Evolutionary conservation across 2,888 invertebrate genomes (phyloP).

Genomic region (Sisyra nigra): DNA sequence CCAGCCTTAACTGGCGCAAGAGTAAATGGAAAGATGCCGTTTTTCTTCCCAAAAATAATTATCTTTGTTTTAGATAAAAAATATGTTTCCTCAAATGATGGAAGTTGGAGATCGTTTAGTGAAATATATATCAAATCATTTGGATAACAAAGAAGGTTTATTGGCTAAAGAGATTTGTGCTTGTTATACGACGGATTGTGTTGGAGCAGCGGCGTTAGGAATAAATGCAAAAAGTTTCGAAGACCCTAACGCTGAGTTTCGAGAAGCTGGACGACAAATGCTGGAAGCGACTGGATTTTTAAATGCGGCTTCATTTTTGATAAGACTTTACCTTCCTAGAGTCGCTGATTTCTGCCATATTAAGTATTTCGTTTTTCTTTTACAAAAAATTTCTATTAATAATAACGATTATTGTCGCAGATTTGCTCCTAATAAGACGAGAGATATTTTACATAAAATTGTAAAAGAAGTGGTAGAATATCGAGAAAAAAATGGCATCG

Average conservation of each 20-base stretch:
- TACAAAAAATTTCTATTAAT: too few species aligned
- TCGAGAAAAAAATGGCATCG: conserved; percentile 19
- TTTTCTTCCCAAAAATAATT: neutral
- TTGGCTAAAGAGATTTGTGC: conserved; percentile 22
- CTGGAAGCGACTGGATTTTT: neutral
- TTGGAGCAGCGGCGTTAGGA: conserved; percentile 24
- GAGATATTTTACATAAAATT: conserved; percentile 18
- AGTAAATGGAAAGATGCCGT: neutral
- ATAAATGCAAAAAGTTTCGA: conserved; percentile 21
- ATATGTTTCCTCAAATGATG: conserved; percentile 27
- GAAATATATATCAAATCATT: conserved; percentile 19
- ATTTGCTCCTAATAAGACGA: conserved; percentile 13
- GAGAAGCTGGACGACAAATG: conserved; percentile 1
- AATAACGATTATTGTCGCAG: too few species aligned
- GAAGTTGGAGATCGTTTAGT: conserved; percentile 25
- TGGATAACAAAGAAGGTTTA: conserved; percentile 18
- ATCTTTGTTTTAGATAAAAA: conserved; percentile 17
- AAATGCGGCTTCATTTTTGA: neutral
- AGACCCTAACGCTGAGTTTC: conserved; percentile 16
- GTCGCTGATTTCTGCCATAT: too few species aligned
- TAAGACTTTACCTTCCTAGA: neutral
- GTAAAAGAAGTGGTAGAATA: conserved; percentile 20
- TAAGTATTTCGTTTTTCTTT: too few species aligned
- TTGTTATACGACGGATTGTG: conserved; percentile 23
- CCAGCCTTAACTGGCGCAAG: neutral